Base-by-base conservation (phyloP, 1,140 invertebrate species). In the Ceratitis capitata region DNA sequence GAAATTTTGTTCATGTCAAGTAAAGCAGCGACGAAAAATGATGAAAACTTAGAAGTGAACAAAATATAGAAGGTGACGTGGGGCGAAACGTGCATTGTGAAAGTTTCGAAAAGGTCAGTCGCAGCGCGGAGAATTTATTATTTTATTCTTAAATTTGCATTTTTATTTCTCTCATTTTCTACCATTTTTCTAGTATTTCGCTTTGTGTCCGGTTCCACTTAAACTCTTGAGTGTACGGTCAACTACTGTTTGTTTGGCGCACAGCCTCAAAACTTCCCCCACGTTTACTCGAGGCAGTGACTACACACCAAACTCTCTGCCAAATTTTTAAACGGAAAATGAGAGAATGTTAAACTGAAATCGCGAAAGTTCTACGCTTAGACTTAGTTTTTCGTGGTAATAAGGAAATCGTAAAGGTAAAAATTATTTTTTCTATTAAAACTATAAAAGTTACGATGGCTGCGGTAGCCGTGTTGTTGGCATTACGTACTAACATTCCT, bases 1-100 rank as follows among this genome's bases (percentile, higher is more conserved):
- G 69, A 78, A 78, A 78, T 78, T 78, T 78, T 42, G 39, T 78
- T 45, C 69, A 78, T 45, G 69, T 78, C 69, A 42, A 45, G 69
- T 32, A 78, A 78, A 78, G 69, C 39, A 78, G 23, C 10, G 69
- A n/a, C 35, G 39, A 78, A 78, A 45, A 45, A 78, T 78, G 69
- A 78, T 78, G 69, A 78, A 78, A 78, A 45, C 16, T 78, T 45
- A 26, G n/a, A 45, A 78, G n/a, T 35, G 39, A 29, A 29, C 6
- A 61, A 61, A 32, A 61, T 12, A 61, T 45, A 47, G 26, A 45
- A 47, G 9, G n/a, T 56, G 51, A 23, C 51, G 51, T 9, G 9
- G n/a, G 0, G 45, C 7, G 19, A 78, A 78, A 45, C 19, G 19
- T 6, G 69, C 16, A 3, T n/a, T n/a, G n/a, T n/a, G n/a, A n/a